Evolutionary conservation across 2,113 vertebrate species (phyloP).

Genomic region (Microtus richardsoni): DNA sequence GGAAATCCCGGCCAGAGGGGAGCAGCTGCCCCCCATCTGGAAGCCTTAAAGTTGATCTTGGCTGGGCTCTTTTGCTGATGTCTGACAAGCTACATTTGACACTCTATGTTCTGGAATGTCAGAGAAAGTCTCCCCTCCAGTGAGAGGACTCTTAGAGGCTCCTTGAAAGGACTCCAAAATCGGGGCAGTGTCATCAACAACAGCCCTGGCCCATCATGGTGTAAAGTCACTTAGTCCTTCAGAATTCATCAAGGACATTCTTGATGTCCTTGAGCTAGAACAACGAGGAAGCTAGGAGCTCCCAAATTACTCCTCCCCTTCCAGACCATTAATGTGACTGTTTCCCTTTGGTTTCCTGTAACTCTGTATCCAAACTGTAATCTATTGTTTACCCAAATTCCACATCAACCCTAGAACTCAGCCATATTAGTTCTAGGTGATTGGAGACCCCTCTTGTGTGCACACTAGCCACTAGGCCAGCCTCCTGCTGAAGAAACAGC

Average conservation of each 20-base stretch:
- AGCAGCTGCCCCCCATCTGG: neutral
- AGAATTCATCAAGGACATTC: neutral
- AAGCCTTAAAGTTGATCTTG: slow-evolving; percentile 25
- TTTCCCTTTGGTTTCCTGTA: neutral
- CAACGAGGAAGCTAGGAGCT: neutral
- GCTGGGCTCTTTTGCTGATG: neutral
- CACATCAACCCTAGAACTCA: neutral
- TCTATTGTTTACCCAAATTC: slow-evolving; percentile 10
- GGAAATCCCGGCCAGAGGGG: neutral
- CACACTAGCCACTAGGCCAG: neutral
- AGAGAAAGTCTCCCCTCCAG: neutral
- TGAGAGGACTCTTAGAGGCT: neutral
- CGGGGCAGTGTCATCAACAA: neutral
- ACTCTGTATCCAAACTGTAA: neutral
- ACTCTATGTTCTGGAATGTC: neutral
- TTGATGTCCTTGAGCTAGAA: neutral
- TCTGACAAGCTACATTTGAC: neutral
- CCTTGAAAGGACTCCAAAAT: neutral
- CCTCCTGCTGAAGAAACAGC: neutral
- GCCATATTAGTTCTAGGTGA: neutral
- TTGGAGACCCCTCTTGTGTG: neutral
- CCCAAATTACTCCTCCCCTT: neutral
- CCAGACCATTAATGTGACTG: neutral
- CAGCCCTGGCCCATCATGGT: neutral
- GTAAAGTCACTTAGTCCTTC: neutral